Percentiles rank a stretch among this genome's conserved stretches.
Conservation (phyloP, 2,113 vertebrate species). For the Oncorhynchus kisutch region DNA sequence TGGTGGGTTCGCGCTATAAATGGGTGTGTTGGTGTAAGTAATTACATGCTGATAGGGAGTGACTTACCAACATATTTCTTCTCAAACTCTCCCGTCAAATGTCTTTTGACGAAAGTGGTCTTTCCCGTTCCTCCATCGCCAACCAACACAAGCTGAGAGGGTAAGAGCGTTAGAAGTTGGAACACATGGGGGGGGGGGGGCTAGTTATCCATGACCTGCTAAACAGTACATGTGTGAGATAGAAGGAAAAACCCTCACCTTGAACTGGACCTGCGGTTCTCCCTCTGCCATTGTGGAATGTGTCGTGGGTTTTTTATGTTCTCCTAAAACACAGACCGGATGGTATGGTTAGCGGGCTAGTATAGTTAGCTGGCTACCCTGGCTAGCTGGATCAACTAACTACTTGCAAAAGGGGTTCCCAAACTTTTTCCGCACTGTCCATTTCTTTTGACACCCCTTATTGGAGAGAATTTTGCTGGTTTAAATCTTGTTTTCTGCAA, state of each 20-base stretch:
- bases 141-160: slow-evolving; percentile 87
- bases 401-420: too few species aligned
- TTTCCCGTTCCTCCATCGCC: slow-evolving; percentile 97
- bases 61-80: slow-evolving; percentile 98
- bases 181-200: too few species aligned
- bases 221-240: too few species aligned
- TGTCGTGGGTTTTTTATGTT: slow-evolving; percentile 23
- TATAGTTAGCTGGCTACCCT: neutral
- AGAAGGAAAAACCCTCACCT: slow-evolving; percentile 51
- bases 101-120: slow-evolving; percentile 96
- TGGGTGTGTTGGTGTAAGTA: neutral
- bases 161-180: too few species aligned
- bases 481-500: too few species aligned
- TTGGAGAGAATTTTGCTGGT: too few species aligned
- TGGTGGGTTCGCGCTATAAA: neutral
- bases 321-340: slow-evolving; percentile 45
- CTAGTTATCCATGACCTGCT: too few species aligned
- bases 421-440: too few species aligned
- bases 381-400: neutral
- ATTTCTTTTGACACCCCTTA: too few species aligned
- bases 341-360: slow-evolving; percentile 39
- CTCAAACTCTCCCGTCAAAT: slow-evolving; percentile 96
- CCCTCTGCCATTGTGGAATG: slow-evolving; percentile 53
- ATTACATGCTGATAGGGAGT: neutral
- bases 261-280: slow-evolving; percentile 66